These are phyloP conservation scores for Drosophila formosana DNA, from an alignment of 2,888 invertebrate species.

Conservation along the genomic window DNA sequence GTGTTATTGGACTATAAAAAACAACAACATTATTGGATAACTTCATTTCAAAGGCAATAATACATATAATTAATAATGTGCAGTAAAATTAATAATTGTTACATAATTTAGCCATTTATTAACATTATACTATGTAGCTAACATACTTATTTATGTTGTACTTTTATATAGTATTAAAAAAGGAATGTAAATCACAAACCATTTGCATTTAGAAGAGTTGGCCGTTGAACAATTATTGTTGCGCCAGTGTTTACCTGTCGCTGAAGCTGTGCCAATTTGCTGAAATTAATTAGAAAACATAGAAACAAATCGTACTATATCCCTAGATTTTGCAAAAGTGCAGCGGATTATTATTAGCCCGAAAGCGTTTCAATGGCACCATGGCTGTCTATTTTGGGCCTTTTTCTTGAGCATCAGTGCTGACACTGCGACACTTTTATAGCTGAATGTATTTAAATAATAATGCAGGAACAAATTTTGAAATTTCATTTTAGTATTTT, in stretches of 20 bases:
- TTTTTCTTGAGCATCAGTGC: not conserved
- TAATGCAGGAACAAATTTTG: not conserved
- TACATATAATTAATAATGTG: not conserved
- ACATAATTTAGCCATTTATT: not conserved
- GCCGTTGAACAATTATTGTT: not conserved
- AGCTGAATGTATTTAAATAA: not conserved
- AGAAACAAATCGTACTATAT: not conserved
- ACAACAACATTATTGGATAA: not conserved
- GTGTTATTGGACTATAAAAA: not conserved
- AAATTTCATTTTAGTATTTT: not conserved
- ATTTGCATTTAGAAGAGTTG: not conserved
- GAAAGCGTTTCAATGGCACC: constrained; percentile 14
- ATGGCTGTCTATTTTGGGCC: constrained; percentile 5
- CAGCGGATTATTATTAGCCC: constrained; percentile 25
- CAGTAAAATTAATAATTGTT: not conserved
- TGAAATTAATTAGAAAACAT: constrained; percentile 7
- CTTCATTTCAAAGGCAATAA: not conserved
- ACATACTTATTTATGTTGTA: not conserved
- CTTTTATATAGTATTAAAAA: not conserved
- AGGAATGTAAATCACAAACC: not conserved
- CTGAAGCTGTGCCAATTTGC: constrained; percentile 20
- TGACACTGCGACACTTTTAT: not conserved
- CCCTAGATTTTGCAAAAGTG: constrained; percentile 20
- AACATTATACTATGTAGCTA: not conserved
- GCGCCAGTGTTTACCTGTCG: not conserved